Percentiles rank a stretch among this genome's conserved stretches.
Evolutionary conservation across 2,888 invertebrate genomes (phyloP).

Genomic region (Pammene aurita): DNA sequence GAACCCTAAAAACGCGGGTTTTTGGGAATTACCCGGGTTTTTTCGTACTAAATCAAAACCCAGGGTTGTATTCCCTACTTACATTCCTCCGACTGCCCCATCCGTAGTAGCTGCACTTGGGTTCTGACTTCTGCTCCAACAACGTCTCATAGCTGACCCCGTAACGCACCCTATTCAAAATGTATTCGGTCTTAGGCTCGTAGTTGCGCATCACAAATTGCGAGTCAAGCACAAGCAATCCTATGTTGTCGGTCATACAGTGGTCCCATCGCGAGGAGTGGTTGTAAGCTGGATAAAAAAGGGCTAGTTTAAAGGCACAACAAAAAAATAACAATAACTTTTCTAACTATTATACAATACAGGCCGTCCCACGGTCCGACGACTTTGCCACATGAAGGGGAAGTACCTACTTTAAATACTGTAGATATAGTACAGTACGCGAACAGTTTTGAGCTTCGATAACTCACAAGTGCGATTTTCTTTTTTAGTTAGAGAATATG

Average conservation of each 20-base stretch:
- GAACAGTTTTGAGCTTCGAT: no score
- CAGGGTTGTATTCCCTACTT: conserved; percentile 45
- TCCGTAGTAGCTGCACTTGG: conserved; percentile 61
- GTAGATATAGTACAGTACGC: no score
- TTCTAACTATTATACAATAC: no score
- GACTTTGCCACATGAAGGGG: no score
- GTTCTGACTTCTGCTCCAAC: conserved; percentile 28
- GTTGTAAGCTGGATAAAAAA: conserved; percentile 26
- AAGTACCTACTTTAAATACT: no score
- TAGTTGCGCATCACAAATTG: conserved; percentile 62
- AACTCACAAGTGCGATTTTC: no score
- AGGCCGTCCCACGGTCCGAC: no score
- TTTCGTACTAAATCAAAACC: no score
- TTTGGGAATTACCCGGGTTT: no score
- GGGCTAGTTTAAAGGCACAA: background rate
- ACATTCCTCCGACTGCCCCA: conserved; percentile 76
- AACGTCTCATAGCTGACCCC: conserved; percentile 49
- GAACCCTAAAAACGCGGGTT: no score
- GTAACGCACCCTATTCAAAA: conserved; percentile 68
- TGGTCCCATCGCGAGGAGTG: conserved; percentile 52
- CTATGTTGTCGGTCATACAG: conserved; percentile 65
- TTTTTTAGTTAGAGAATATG: no score
- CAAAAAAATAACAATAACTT: no score
- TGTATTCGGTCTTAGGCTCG: conserved; percentile 58
- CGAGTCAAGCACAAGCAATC: conserved; percentile 60